Evolutionary conservation across 2,797 vertebrate genomes (phyloP).

Genomic region (Phrynocephalus forsythii): DNA sequence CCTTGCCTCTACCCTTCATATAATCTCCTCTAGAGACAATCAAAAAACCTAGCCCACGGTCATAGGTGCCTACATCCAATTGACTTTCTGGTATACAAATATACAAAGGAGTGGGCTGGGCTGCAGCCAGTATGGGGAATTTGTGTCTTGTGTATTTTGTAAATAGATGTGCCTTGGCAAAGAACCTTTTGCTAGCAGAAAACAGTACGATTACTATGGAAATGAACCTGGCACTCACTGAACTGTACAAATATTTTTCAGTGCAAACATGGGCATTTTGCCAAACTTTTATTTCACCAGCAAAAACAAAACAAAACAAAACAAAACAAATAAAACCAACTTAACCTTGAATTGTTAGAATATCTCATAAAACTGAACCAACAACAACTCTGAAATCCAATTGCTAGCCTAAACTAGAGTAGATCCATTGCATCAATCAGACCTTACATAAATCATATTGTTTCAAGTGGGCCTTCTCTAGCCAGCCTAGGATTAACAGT

Average conservation of each 20-base stretch:
- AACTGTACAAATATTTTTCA: slow-evolving; percentile 47
- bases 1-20: background rate
- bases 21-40: background rate
- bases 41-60: background rate
- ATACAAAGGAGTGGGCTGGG: slow-evolving; percentile 7
- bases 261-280: slow-evolving; percentile 50
- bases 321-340: slow-evolving; percentile 40
- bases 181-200: background rate
- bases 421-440: too few species aligned
- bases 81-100: slow-evolving; percentile 21
- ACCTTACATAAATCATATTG: too few species aligned
- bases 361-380: slow-evolving; percentile 59
- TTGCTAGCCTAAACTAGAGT: too few species aligned
- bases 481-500: too few species aligned
- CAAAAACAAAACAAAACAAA: slow-evolving; percentile 41
- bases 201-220: slow-evolving; percentile 48
- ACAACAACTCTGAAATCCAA: slow-evolving; percentile 29
- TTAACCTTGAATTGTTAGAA: slow-evolving; percentile 68
- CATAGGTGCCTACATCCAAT: slow-evolving; percentile 9
- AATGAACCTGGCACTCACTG: slow-evolving; percentile 42
- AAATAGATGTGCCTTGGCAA: slow-evolving; percentile 36
- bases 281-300: slow-evolving; percentile 55
- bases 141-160: slow-evolving; percentile 31
- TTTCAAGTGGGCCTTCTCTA: too few species aligned
- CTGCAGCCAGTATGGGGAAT: slow-evolving; percentile 9